Conservation (phyloP, 1,140 invertebrate species). For the Thaumetopoea pityocampa region DNA sequence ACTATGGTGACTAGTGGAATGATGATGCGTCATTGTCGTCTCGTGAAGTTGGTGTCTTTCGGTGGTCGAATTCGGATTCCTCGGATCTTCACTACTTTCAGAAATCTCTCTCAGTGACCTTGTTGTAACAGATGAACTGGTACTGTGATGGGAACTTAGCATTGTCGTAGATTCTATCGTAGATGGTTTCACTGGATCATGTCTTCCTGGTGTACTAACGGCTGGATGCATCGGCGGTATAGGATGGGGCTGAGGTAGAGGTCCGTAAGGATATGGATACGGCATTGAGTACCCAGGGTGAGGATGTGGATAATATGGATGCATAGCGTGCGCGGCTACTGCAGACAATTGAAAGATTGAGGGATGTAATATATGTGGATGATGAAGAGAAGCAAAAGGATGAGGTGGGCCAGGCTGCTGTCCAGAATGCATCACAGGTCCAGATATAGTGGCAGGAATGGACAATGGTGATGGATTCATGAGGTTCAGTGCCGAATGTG, state of each 20-base stretch:
- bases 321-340: conserved; percentile 77
- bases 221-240: conserved; percentile 82
- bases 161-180: conserved; percentile 82
- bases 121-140: conserved; percentile 78
- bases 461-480: conserved; percentile 79
- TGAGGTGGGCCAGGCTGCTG: conserved; percentile 81
- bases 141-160: conserved; percentile 81
- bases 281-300: conserved; percentile 82
- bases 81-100: conserved; percentile 70
- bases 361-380: conserved; percentile 82
- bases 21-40: conserved; percentile 79
- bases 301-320: conserved; percentile 82
- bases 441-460: conserved; percentile 80
- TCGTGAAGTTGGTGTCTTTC: conserved; percentile 78
- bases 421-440: conserved; percentile 82
- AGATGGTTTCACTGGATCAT: conserved; percentile 69
- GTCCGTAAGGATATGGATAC: conserved; percentile 82
- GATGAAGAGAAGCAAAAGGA: conserved; percentile 77
- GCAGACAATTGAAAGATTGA: conserved; percentile 77
- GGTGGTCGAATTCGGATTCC: conserved; percentile 63
- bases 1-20: conserved; percentile 79
- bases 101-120: conserved; percentile 77
- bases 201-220: conserved; percentile 70
- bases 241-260: conserved; percentile 82
- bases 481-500: conserved; percentile 78